phyloP scores from a whole-genome alignment of 2,888 invertebrate genomes.

The Caenorhabditis parvicauda region DNA sequence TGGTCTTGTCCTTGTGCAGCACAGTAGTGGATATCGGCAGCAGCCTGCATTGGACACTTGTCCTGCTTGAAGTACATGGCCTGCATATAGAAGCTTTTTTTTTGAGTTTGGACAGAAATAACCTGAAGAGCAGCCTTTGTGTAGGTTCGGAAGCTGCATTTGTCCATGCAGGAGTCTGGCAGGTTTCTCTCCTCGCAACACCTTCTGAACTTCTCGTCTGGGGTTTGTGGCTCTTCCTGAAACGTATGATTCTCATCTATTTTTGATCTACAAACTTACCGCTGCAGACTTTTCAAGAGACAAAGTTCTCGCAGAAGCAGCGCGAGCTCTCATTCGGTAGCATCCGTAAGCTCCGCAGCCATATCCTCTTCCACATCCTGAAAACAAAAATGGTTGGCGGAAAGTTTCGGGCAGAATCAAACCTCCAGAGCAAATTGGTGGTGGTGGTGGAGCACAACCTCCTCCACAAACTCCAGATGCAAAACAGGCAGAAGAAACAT shows the following conservation, averaged over 20 bases:
- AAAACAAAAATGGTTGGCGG: slow-evolving; percentile 1
- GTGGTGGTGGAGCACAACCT: slow-evolving; percentile 55
- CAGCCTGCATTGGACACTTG: slow-evolving; percentile 59
- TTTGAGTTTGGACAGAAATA: background rate
- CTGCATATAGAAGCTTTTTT: slow-evolving; percentile 16
- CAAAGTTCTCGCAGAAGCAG: slow-evolving; percentile 17
- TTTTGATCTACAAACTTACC: background rate
- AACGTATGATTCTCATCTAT: no score
- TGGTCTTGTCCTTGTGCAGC: slow-evolving; percentile 52
- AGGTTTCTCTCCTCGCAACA: slow-evolving; percentile 59
- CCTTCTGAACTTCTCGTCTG: slow-evolving; percentile 60
- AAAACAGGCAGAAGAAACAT: slow-evolving; percentile 49
- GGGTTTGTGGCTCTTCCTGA: slow-evolving; percentile 29
- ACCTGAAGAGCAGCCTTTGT: slow-evolving; percentile 55
- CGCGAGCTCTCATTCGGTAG: slow-evolving; percentile 45
- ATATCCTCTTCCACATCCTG: slow-evolving; percentile 41
- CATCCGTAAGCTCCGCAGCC: slow-evolving; percentile 58
- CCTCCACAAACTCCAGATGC: slow-evolving; percentile 59
- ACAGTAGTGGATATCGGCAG: slow-evolving; percentile 60
- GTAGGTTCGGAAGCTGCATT: slow-evolving; percentile 56
- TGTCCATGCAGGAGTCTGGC: slow-evolving; percentile 56
- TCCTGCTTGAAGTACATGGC: slow-evolving; percentile 61
- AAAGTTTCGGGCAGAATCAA: no score
- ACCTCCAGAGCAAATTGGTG: slow-evolving; percentile 36
- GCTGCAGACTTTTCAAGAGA: slow-evolving; percentile 1